phyloP scores from a whole-genome alignment of 2,113 vertebrate genomes.

The Misgurnus mizolepis region DNA sequence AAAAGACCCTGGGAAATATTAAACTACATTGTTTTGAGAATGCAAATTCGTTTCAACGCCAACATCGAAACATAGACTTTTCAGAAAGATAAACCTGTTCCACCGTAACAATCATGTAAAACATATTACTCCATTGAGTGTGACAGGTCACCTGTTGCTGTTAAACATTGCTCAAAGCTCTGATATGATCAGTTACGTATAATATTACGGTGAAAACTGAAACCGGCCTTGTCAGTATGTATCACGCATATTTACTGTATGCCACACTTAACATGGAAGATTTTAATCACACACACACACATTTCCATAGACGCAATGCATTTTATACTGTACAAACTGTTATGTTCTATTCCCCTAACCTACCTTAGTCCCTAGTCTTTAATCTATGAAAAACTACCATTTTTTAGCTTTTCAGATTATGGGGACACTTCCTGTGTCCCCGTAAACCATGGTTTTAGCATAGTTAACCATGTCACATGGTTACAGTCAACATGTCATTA shows the following conservation, averaged over 20 bases:
- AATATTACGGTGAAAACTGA: neutral
- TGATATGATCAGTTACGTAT: conserved; percentile 17
- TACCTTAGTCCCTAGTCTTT: too few species aligned
- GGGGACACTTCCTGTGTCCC: too few species aligned
- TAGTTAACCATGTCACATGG: too few species aligned
- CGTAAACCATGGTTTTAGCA: too few species aligned
- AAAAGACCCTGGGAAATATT: conserved; percentile 15
- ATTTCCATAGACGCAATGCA: neutral
- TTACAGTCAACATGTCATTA: too few species aligned
- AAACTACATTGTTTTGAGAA: neutral
- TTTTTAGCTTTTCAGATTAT: too few species aligned
- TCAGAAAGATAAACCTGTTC: conserved; percentile 15
- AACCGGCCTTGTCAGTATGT: conserved; percentile 17
- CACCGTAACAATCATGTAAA: conserved; percentile 1
- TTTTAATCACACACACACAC: conserved; percentile 51
- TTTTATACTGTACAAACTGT: too few species aligned
- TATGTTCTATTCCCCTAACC: too few species aligned
- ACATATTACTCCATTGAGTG: too few species aligned
- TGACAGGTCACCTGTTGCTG: neutral
- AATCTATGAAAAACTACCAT: too few species aligned
- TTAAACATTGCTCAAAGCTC: neutral
- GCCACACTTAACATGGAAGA: conserved; percentile 19
- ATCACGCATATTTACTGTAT: conserved; percentile 7
- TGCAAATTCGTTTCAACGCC: neutral
- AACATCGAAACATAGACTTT: neutral